Evolutionary conservation across 2,888 invertebrate genomes (phyloP).

Genomic region (Ganaspis brasiliensis): DNA sequence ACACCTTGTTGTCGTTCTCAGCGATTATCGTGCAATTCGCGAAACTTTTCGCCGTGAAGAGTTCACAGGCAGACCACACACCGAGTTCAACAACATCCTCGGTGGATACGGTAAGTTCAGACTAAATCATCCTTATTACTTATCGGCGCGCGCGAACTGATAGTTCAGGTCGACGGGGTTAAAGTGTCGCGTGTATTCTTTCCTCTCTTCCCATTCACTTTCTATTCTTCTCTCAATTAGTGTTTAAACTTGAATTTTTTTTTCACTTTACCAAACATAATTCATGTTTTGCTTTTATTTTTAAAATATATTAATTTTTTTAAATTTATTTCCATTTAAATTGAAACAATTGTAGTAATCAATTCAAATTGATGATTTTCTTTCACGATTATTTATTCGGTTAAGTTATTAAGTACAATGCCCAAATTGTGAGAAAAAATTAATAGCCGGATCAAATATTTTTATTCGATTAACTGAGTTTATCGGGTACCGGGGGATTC

Average conservation of each 20-base stretch:
- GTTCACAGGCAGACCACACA: conserved; percentile 93
- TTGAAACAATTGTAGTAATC: too few species aligned
- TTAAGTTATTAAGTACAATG: too few species aligned
- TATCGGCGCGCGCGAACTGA: conserved; percentile 25
- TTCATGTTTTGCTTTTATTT: neutral
- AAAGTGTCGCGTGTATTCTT: conserved; percentile 38
- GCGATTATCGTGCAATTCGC: conserved; percentile 92
- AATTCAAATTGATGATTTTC: too few species aligned
- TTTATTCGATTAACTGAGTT: too few species aligned
- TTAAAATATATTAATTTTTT: too few species aligned
- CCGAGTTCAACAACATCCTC: conserved; percentile 91
- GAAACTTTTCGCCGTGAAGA: conserved; percentile 93
- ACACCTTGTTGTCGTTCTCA: conserved; percentile 91
- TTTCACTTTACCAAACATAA: neutral
- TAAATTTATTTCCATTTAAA: too few species aligned
- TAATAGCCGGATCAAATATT: too few species aligned
- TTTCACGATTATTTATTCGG: too few species aligned
- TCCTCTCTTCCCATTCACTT: neutral
- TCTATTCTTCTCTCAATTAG: conserved; percentile 55
- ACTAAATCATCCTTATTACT: conserved; percentile 1
- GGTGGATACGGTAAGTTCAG: conserved; percentile 92
- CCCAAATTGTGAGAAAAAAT: too few species aligned
- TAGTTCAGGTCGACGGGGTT: conserved; percentile 30
- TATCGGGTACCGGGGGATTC: too few species aligned
- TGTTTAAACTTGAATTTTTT: neutral